Evolutionary conservation across 2,113 vertebrate genomes (phyloP).

Genomic region (Elaphurus davidianus): DNA sequence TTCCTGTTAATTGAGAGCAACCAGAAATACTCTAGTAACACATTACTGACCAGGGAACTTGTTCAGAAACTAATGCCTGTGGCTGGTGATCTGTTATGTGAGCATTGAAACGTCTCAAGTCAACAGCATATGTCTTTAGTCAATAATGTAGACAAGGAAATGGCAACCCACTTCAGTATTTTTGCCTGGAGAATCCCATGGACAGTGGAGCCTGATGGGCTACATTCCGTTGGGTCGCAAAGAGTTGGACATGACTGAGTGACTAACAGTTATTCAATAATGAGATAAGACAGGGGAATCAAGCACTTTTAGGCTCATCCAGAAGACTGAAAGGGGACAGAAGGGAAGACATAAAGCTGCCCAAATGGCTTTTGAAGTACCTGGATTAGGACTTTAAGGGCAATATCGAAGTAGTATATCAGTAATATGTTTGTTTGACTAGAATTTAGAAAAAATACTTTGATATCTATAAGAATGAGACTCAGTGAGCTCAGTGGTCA

Average conservation of each 20-base stretch:
- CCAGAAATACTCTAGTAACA: not conserved
- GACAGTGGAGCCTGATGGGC: not conserved
- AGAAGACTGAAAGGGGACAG: not conserved
- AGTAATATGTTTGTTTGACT: not conserved
- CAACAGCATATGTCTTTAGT: not conserved
- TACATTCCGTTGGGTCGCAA: not conserved
- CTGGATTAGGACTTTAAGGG: not conserved
- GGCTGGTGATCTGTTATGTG: not conserved
- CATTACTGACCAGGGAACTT: not conserved
- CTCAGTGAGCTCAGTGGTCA: not conserved
- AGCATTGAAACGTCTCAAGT: not conserved
- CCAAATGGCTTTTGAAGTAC: not conserved
- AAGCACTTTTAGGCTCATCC: not conserved
- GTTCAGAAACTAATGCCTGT: not conserved
- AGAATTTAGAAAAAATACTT: not conserved
- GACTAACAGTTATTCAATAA: not conserved
- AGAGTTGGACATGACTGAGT: not conserved
- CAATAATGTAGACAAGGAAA: not conserved
- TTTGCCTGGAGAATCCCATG: not conserved
- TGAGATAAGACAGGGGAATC: not conserved
- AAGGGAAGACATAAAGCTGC: not conserved
- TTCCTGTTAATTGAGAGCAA: not conserved
- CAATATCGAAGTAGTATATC: not conserved
- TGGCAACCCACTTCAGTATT: not conserved
- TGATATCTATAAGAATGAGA: not conserved